Conservation (phyloP, 2,888 invertebrate species). For the Nemoura dubitans region DNA sequence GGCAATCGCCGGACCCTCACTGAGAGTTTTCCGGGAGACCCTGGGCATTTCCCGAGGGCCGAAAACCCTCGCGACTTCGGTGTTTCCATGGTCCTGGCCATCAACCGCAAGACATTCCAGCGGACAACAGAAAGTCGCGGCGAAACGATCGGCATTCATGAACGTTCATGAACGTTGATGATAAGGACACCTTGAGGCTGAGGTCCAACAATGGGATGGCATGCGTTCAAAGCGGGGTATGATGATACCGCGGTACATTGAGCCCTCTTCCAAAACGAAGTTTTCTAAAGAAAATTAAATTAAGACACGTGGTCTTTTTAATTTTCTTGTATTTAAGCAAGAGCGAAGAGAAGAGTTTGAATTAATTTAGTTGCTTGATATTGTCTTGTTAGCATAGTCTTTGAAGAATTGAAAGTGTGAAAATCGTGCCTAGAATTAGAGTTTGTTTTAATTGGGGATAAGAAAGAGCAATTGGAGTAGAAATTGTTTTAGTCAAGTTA, state of each 20-base stretch:
- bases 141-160: neutral
- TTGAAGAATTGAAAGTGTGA: neutral
- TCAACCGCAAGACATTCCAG: neutral
- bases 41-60: neutral
- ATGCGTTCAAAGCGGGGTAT: neutral
- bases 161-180: neutral
- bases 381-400: neutral
- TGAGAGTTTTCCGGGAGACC: neutral
- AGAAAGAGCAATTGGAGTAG: neutral
- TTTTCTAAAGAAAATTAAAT: neutral
- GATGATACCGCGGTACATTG: neutral
- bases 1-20: neutral
- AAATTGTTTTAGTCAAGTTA: constrained; percentile 3
- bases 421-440: neutral
- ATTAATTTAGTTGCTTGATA: constrained; percentile 1
- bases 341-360: neutral
- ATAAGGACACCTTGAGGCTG: too few relatives aligned
- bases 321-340: neutral
- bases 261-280: neutral
- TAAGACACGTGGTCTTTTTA: neutral
- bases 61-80: neutral
- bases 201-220: neutral
- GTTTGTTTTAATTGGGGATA: constrained; percentile 4
- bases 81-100: neutral
- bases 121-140: neutral